Conservation (phyloP, 2,113 vertebrate genomes). For the Pelusios castaneus region DNA sequence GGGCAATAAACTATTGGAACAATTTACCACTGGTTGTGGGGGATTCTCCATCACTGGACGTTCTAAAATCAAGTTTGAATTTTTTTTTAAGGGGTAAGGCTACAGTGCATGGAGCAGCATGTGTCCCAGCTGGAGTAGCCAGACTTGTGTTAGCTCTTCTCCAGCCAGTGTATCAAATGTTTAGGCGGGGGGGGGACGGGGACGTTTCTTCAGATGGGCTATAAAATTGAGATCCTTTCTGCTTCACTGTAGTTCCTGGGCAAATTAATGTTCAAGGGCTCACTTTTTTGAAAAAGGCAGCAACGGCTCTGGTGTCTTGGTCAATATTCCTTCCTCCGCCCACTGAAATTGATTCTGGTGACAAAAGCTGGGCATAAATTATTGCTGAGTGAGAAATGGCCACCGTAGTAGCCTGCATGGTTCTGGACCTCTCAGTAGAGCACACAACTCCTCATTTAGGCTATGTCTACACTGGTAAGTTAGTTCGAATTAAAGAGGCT, state of each 20-base stretch:
- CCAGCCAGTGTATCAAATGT: too few relatives aligned
- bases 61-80: too few relatives aligned
- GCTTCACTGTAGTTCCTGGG: neutral
- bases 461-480: too few relatives aligned
- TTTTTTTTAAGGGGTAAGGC: too few relatives aligned
- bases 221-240: neutral
- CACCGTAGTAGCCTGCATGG: neutral
- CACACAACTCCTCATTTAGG: neutral
- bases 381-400: neutral
- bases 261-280: neutral
- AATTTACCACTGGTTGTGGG: too few relatives aligned
- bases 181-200: too few relatives aligned
- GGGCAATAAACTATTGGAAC: too few relatives aligned
- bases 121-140: too few relatives aligned
- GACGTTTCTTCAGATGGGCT: neutral
- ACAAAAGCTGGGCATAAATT: neutral
- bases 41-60: too few relatives aligned
- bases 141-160: too few relatives aligned
- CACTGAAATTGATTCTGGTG: neutral
- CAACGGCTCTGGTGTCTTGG: neutral
- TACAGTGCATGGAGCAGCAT: too few relatives aligned
- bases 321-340: neutral
- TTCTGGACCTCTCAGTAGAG: neutral
- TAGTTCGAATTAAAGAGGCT: too few relatives aligned
- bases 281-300: neutral